phyloP scores from a whole-genome alignment of 1,140 invertebrate species.

The Gerris buenoi region DNA sequence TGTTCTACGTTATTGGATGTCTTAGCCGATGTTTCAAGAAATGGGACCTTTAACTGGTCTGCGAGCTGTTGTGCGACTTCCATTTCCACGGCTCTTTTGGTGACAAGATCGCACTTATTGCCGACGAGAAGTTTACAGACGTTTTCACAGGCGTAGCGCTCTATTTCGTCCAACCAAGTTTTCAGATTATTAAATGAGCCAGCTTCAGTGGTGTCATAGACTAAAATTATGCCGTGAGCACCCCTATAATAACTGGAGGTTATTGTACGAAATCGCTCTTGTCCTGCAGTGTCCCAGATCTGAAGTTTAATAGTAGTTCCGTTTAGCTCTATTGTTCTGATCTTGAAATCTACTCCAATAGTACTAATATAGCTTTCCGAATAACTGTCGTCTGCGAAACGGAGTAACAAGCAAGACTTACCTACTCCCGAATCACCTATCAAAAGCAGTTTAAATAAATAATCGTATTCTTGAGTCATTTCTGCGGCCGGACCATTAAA shows the following conservation, averaged over 20 bases:
- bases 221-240: constrained; percentile 55
- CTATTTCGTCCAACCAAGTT: constrained; percentile 53
- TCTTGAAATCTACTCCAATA: constrained; percentile 49
- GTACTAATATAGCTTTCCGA: constrained; percentile 13
- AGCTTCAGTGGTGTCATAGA: constrained; percentile 52
- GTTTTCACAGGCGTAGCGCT: constrained; percentile 38
- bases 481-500: neutral
- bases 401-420: constrained; percentile 91
- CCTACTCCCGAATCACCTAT: constrained; percentile 99
- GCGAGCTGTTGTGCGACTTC: constrained; percentile 93
- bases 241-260: constrained; percentile 53
- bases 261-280: constrained; percentile 48
- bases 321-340: constrained; percentile 48
- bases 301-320: constrained; percentile 52
- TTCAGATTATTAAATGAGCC: constrained; percentile 53
- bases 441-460: constrained; percentile 95
- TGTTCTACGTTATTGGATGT: constrained; percentile 92
- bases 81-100: constrained; percentile 87
- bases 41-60: constrained; percentile 89
- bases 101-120: constrained; percentile 51
- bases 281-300: constrained; percentile 52
- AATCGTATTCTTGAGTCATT: constrained; percentile 44
- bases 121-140: constrained; percentile 40
- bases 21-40: constrained; percentile 94
- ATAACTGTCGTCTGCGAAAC: constrained; percentile 58